phyloP scores from a whole-genome alignment of 2,113 vertebrate species.

The Labeo catla region DNA sequence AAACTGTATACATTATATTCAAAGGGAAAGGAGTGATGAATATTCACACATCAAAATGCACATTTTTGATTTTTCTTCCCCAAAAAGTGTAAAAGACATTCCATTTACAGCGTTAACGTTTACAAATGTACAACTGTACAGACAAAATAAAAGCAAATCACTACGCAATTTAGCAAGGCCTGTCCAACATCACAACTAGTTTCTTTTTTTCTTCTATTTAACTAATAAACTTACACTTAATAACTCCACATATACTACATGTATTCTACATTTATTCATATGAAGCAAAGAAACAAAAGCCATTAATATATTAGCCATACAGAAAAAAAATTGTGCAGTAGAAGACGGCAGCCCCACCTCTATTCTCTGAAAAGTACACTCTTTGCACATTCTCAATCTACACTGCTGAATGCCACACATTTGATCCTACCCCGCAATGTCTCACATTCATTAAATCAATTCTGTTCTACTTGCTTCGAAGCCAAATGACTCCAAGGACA shows the following conservation, averaged over 20 bases:
- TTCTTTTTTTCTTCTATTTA: slow-evolving; percentile 70
- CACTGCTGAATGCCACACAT: slow-evolving; percentile 28
- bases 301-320: slow-evolving; percentile 90
- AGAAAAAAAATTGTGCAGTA: slow-evolving; percentile 78
- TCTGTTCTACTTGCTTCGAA: not conserved
- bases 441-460: not conserved
- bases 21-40: slow-evolving; percentile 90
- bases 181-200: slow-evolving; percentile 88
- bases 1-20: slow-evolving; percentile 99
- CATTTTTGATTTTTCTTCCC: slow-evolving; percentile 76
- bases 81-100: slow-evolving; percentile 93
- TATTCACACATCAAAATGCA: slow-evolving; percentile 99
- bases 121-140: slow-evolving; percentile 99
- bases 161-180: slow-evolving; percentile 95
- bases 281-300: slow-evolving; percentile 81
- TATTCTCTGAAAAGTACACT: slow-evolving; percentile 65
- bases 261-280: slow-evolving; percentile 87
- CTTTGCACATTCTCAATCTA: slow-evolving; percentile 60
- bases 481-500: slow-evolving; percentile 14
- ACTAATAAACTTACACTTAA: slow-evolving; percentile 96
- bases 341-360: slow-evolving; percentile 72
- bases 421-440: not conserved
- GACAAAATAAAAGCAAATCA: slow-evolving; percentile 88
- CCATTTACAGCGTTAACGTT: slow-evolving; percentile 99
- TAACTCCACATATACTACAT: slow-evolving; percentile 98